A percentile compares a stretch with the other conserved stretches of the same genome.
These are phyloP conservation scores for Apamea sordens DNA, from an alignment of 2,888 invertebrate genomes.

Conservation along the genomic window DNA sequence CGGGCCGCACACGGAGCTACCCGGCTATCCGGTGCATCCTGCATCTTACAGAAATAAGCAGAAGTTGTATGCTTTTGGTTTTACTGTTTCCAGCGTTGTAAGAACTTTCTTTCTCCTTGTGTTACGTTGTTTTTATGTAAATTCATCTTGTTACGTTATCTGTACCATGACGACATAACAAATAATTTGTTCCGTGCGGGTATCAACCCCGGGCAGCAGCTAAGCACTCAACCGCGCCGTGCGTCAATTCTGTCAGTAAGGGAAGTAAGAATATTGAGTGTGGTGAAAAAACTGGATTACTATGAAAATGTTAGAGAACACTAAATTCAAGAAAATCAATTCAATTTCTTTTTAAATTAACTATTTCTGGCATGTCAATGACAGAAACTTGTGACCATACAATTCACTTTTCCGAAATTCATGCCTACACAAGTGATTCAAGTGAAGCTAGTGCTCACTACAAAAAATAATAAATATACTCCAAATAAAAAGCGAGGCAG, in stretches of 20 bases:
- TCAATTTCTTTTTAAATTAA: background rate
- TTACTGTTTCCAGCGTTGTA: background rate
- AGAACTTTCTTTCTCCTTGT: background rate
- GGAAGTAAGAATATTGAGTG: background rate
- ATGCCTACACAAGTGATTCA: background rate
- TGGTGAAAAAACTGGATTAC: too few species aligned
- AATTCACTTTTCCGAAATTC: background rate
- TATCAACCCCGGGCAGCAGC: background rate
- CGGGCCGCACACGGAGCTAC: conserved; percentile 9
- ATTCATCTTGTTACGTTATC: background rate
- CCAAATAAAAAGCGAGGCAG: conserved; percentile 7
- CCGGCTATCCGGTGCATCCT: conserved; percentile 14
- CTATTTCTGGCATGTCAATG: too few species aligned
- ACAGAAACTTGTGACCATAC: background rate
- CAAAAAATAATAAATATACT: background rate
- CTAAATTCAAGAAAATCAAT: background rate
- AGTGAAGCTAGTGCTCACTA: background rate
- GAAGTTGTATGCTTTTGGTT: conserved; percentile 10
- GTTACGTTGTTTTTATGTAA: background rate
- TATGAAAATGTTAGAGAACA: background rate
- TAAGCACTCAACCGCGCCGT: too few species aligned
- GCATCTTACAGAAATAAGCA: conserved; percentile 9
- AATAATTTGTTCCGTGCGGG: too few species aligned
- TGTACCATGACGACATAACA: background rate
- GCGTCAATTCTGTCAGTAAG: background rate